Base-by-base conservation (phyloP, 2,888 invertebrate genomes). In the Saturnia pavonia region DNA sequence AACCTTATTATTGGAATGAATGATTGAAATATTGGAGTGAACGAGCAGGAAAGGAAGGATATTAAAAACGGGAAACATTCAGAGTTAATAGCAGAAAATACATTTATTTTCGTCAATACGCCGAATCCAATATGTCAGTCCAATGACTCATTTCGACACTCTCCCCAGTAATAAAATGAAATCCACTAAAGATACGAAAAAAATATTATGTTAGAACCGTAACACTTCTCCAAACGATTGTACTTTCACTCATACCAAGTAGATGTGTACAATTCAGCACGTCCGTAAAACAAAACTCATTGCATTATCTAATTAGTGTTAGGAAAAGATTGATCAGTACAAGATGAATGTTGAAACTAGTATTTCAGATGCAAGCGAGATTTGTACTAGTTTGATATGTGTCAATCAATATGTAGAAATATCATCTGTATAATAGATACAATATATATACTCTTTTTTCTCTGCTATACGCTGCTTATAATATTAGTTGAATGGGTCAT, bases 251-350 rank as follows among this genome's bases (percentile, higher is more conserved):
- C 40, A 40, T 65, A 60, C 27, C 4, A 65, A 40, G 12, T n/a
- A 40, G 57, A 25, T 57, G 57, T 57, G 9, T 57, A 57, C 25
- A 57, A 25, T 57, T 25, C 16, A 25, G 40, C 22, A 65, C 65
- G 40, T 34, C 9, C 65, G 40, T 65, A 65, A 65, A 65, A 40
- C 40, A 65, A 65, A 65, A 65, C 65, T 40, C 40, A 9, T 65
- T 65, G 65, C 65, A 65, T 65, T 65, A 65, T 40, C 65, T 65
- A 34, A 65, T 40, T 19, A 40, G 40, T 40, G 65, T 65, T 40
- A 65, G 40, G 40, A 65, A 65, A 40, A 40, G 40, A 65, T 65
- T 65, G 40, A 40, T 65, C 22, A n/a, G 12, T 60, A 60, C 65
- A 19, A 16, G 40, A 11, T 27, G 34, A 40, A 12, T 65, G 40